Evolutionary conservation across 2,888 invertebrate genomes (phyloP), one percentile per base, ranked within the genome.

Genomic region (Spatulosminthurus flaviceps): DNA sequence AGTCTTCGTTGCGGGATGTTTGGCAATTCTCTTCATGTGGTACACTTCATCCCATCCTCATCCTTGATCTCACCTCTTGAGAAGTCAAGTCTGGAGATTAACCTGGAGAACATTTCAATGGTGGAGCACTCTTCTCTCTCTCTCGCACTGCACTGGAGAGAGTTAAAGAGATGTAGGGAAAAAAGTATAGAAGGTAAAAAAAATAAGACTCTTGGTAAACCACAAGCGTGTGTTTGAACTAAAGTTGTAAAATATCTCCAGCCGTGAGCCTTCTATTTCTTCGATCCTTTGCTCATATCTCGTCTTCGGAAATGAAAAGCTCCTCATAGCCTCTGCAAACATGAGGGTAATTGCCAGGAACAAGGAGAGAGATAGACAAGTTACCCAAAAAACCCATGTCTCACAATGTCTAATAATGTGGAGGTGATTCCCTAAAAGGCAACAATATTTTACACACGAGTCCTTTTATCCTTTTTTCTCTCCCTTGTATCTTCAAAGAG

Each of bases 1-100:
- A 51, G 5, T 51, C 9, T 51, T 2, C 51, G 51, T 19, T 19
- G 51, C 51, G 51, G 51, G 51, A 51, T 51, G 51, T 51, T 51
- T 51, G 51, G 51, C 51, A 51, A 51, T 51, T 51, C 51, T n/a
- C 51, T 9, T 51, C 51, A 51, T 51, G 51, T 51, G 51, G 51
- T 51, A 51, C 51, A 51, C n/a, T n/a, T 51, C 51, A 51, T 51
- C 51, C n/a, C 51, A 19, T 19, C 19, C 51, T 51, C 51, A 51
- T 51, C 51, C 51, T 51, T 51, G 51, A 51, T 51, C 51, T 51
- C 51, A 51, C 51, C 51, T 51, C 51, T 51, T 51, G 51, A 51
- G 51, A 51, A 51, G 51, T 51, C 51, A 51, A 51, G 51, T 51
- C 51, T 51, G 51, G 51, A 51, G 51, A 51, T 51, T 51, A 51